Conservation (phyloP, 2,888 invertebrate genomes). For the Ectropis crepuscularia region DNA sequence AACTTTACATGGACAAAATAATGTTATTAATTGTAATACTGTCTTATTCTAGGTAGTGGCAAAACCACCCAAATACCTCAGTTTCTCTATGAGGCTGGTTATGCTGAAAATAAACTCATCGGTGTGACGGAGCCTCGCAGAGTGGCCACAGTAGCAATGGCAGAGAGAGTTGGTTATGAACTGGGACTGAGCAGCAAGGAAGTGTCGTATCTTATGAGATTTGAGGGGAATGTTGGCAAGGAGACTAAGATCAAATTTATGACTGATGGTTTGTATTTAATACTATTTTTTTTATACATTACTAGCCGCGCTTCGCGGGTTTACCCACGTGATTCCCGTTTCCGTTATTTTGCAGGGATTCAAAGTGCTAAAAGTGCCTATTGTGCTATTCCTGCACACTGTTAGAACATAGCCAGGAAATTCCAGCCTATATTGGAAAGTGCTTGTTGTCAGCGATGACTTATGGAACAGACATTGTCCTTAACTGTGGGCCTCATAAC, state of each 20-base stretch:
- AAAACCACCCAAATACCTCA: constrained; percentile 99
- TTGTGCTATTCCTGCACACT: too few species aligned
- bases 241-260: constrained; percentile 98
- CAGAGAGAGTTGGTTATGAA: constrained; percentile 95
- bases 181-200: constrained; percentile 90
- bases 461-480: too few species aligned
- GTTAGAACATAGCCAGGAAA: too few species aligned
- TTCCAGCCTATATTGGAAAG: too few species aligned
- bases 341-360: too few species aligned
- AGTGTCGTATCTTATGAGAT: constrained; percentile 97
- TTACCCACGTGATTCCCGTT: too few species aligned
- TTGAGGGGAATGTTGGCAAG: constrained; percentile 95
- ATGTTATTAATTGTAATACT: constrained; percentile 1
- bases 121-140: constrained; percentile 98
- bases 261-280: constrained; percentile 90
- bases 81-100: constrained; percentile 98
- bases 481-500: too few species aligned
- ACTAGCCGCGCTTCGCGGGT: too few species aligned
- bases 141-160: constrained; percentile 99
- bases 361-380: too few species aligned
- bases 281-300: background rate
- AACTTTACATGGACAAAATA: too few species aligned
- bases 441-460: too few species aligned
- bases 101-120: constrained; percentile 92
- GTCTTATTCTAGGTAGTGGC: constrained; percentile 87